These are phyloP conservation scores for Cheilosia impressa DNA, from an alignment of 2,888 invertebrate genomes.

Conservation along the genomic window DNA sequence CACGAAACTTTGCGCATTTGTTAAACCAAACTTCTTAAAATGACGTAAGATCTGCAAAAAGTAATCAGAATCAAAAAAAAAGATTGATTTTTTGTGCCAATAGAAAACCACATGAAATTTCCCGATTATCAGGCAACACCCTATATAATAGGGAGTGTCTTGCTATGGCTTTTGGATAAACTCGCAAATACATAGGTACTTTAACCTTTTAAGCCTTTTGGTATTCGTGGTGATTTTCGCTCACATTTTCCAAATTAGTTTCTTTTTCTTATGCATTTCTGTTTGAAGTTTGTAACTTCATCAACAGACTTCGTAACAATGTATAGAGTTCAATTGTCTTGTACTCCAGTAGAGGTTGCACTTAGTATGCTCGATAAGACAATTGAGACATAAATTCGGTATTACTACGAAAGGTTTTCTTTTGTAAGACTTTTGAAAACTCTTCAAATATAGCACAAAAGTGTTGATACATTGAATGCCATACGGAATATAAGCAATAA, in stretches of 20 bases:
- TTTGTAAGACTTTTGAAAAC: slow-evolving; percentile 44
- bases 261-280: not conserved
- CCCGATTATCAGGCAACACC: too few relatives aligned
- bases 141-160: too few relatives aligned
- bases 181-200: too few relatives aligned
- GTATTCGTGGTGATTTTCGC: not conserved
- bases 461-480: slow-evolving; percentile 58
- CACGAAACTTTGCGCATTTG: too few relatives aligned
- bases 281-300: not conserved
- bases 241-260: too few relatives aligned
- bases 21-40: too few relatives aligned
- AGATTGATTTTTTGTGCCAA: too few relatives aligned
- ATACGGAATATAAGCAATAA: slow-evolving; percentile 27
- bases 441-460: slow-evolving; percentile 56
- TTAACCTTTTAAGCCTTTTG: too few relatives aligned
- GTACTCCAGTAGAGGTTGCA: slow-evolving; percentile 14
- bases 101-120: too few relatives aligned
- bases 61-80: too few relatives aligned
- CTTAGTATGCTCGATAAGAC: slow-evolving; percentile 38
- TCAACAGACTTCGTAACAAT: slow-evolving; percentile 2
- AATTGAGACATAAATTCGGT: slow-evolving; percentile 36
- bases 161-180: too few relatives aligned
- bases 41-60: too few relatives aligned
- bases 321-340: slow-evolving; percentile 25
- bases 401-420: slow-evolving; percentile 30